Base-by-base conservation (phyloP, 2,797 vertebrate species). In the Sphenopsis melanotis region DNA sequence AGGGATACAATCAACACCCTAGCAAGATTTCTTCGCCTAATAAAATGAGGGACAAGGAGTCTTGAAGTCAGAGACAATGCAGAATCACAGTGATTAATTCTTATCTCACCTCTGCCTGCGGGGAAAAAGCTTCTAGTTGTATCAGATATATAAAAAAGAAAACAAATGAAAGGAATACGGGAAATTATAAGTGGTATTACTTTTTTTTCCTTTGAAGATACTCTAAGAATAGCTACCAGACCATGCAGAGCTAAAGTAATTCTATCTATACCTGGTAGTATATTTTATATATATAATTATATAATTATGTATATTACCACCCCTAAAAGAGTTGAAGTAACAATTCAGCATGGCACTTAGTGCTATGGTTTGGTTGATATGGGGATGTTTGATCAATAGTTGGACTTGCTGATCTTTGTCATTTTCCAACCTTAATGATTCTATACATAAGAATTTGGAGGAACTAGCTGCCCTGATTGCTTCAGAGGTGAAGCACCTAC, bases 111-210 rank as follows among this genome's bases (percentile, higher is more conserved):
- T 84, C 36, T 84, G 14, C 36, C 64, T 65, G 37, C 37, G 61
- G 42, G 8, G 4, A 26, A 61, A 83, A 39, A 19, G 16, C 41
- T 20, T 59, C 19, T 59, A 60, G 18, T 53, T 42, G 1, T 55
- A 66, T 76, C 55, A 74, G 56, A 30, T 60, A 32, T 8, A 49
- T 13, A 76, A 66, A 47, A 83, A 50, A 47, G 44, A 41, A 71
- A 69, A n/a, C 15, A 72, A n/a, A 61, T 75, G 0, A 41, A 12
- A 92, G 34, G 15, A 79, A 29, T 60, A 46, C 5, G 57, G 39
- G n/a, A 69, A 85, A 57, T 2, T 0, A 13, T 27, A 65, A 70
- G 8, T 2, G 5, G 19, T 50, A 39, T 12, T 86, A 61, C 1
- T 27, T 50, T 49, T 68, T 59, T n/a, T 37, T 55, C 46, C 7